Base-by-base conservation (phyloP, 30 jellyfish, hydroid and myxozoan species). In the Hydractinia echinata region DNA sequence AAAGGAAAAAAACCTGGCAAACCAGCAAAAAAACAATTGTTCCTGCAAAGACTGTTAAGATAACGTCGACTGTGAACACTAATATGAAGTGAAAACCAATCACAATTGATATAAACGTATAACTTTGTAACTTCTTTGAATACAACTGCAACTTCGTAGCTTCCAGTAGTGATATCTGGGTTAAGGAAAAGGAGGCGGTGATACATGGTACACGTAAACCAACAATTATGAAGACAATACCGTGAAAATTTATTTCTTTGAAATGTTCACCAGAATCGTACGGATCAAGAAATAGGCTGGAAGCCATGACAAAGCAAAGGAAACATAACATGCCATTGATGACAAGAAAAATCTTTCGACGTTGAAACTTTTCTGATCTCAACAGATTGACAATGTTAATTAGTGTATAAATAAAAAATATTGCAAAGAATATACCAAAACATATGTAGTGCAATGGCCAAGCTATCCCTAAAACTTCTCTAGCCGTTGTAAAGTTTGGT, bases 231-330 rank as follows among this genome's bases (percentile, higher is more conserved):
- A 64, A 64, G 51, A 64, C 10, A 51, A 64, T 64, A 4, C 74
- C 74, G 19, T 51, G 19, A 6, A 64, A 64, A 44, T 13, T 64
- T 7, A 64, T 64, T 7, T 64, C 39, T 7, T 64, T 6, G 4
- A 64, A n/a, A 13, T 64, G 74, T 64, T 64, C 74, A 0, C 74
- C 74, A 64, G 74, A 64, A 64, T 64, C 39, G 18, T 64, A 64
- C 7, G 74, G 74, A 64, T 64, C 74, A 13, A 64, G 19, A 5
- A 64, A 13, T 7, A 64, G 4, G 74, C 74, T 64, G 19, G 18
- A n/a, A 7, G 74, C 19, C 39, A 51, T n/a, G 19, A 64, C 39
- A 44, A 64, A 64, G 18, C 74, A 64, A 13, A 64, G 39, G 6
- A 64, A 64, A 7, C 74, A 44, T 6, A 64, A 44, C 39, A 64